A percentile compares a stretch with the other conserved stretches of the same genome.
phyloP scores from a whole-genome alignment of 2,113 vertebrate genomes.

The Phoxinus phoxinus region DNA sequence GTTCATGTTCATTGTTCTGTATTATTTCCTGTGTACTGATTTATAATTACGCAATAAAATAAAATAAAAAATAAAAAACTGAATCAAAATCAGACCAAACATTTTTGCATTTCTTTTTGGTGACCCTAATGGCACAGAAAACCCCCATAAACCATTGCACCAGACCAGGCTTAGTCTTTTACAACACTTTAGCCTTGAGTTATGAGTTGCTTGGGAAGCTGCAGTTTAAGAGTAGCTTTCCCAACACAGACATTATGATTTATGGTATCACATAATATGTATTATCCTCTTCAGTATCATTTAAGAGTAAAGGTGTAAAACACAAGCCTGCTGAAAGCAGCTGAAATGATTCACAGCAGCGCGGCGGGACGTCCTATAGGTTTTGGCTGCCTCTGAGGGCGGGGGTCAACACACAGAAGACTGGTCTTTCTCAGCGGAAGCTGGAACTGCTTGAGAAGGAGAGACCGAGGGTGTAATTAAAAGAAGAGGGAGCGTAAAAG shows the following conservation, averaged over 20 bases:
- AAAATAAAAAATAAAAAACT: too few species aligned
- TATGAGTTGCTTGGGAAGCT: constrained; percentile 8
- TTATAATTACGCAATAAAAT: too few species aligned
- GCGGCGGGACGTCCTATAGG: background rate
- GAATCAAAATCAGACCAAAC: background rate
- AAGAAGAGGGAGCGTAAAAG: constrained; percentile 11
- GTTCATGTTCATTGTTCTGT: too few species aligned
- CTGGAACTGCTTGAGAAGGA: background rate
- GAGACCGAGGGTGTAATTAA: constrained; percentile 8
- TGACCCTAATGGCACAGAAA: too few species aligned
- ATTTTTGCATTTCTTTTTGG: too few species aligned
- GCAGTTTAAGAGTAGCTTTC: background rate
- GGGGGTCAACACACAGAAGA: background rate
- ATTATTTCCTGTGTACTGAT: too few species aligned
- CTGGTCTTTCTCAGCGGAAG: constrained; percentile 17
- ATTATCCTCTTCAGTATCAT: constrained; percentile 20
- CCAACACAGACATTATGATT: background rate
- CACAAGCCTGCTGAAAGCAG: background rate
- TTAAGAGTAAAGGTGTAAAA: background rate
- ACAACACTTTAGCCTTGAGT: background rate
- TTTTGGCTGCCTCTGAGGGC: constrained; percentile 14
- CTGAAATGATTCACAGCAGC: background rate
- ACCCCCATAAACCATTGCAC: background rate
- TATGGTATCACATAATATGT: constrained; percentile 11
- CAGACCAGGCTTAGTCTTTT: background rate